Percentiles rank a stretch among this genome's conserved stretches.
Conservation (phyloP, 2,797 vertebrate genomes). For the Myripristis murdjan region DNA sequence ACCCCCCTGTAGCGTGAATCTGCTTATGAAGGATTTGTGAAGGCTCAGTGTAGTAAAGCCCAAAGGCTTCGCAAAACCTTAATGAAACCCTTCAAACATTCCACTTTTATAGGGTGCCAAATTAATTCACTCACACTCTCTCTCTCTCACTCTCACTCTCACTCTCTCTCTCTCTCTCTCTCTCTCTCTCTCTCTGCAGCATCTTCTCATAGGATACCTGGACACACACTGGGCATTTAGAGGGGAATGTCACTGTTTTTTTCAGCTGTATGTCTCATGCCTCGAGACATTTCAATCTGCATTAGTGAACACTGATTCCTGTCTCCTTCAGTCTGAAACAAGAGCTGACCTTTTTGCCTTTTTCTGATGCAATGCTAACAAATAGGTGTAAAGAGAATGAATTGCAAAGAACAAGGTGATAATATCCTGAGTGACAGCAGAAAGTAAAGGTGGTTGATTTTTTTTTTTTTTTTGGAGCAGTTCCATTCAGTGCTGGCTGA, state of each 20-base stretch:
- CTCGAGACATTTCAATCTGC: neutral
- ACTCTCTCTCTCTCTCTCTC: too few relatives aligned
- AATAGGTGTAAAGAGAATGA: neutral
- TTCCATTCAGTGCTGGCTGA: too few relatives aligned
- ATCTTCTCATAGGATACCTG: neutral
- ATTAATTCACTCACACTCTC: too few relatives aligned
- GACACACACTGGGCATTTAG: neutral
- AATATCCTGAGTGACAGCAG: neutral
- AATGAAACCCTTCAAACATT: neutral
- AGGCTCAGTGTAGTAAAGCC: neutral
- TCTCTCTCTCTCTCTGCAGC: neutral
- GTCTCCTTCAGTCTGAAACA: neutral
- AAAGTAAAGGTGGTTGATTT: too few relatives aligned
- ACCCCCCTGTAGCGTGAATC: neutral
- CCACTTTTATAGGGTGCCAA: neutral
- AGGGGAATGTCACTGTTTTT: neutral
- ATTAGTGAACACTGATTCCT: neutral
- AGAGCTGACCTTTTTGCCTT: neutral
- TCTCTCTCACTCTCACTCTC: too few relatives aligned
- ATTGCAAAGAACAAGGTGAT: neutral
- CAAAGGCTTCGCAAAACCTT: neutral
- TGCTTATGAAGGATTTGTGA: conserved; percentile 25
- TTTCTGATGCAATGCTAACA: neutral
- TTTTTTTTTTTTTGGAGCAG: too few relatives aligned
- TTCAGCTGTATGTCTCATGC: neutral